phyloP scores from a whole-genome alignment of 2,113 vertebrate genomes.

The Petrocephalus microphthalmus region DNA sequence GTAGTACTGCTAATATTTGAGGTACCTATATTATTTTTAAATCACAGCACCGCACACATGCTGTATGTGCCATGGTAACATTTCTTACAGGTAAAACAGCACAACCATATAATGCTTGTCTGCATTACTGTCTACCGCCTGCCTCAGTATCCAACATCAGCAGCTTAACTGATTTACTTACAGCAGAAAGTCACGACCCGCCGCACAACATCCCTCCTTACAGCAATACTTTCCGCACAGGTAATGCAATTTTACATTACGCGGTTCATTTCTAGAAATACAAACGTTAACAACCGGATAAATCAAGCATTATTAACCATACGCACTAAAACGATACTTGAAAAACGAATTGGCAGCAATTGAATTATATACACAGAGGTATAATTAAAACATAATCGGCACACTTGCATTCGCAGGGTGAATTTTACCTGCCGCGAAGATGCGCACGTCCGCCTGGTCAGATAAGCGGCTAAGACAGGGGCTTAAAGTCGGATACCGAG shows the following conservation, averaged over 20 bases:
- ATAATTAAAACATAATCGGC: background rate
- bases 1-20: background rate
- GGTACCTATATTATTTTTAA: background rate
- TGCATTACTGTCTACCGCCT: background rate
- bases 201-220: background rate
- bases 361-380: background rate
- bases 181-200: background rate
- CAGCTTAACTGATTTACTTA: background rate
- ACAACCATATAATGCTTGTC: background rate
- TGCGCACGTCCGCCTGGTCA: background rate
- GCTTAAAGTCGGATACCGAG: background rate
- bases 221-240: background rate
- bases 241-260: background rate
- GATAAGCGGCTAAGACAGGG: background rate
- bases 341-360: background rate
- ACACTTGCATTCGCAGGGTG: background rate
- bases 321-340: background rate
- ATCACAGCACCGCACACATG: background rate
- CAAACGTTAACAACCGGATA: background rate
- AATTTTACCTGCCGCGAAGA: background rate
- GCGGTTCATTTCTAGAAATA: background rate
- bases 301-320: background rate
- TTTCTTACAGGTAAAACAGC: background rate
- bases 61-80: background rate
- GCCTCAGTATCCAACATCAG: background rate